Percentiles rank a stretch among this genome's conserved stretches.
phyloP scores from a whole-genome alignment of 2,888 invertebrate genomes.

The Noctua janthina region DNA sequence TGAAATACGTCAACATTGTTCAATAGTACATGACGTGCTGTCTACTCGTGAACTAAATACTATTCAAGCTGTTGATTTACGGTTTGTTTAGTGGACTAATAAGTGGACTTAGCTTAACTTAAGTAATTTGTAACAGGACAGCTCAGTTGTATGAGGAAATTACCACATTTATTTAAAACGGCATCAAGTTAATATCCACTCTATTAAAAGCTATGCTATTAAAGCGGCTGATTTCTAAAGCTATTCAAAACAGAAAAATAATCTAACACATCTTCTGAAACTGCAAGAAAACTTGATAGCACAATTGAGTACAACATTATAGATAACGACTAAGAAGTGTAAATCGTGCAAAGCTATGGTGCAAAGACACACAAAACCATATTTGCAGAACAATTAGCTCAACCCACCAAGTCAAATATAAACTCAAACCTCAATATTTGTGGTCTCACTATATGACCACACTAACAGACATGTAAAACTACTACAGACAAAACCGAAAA shows the following conservation, averaged over 20 bases:
- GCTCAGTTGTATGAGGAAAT: conserved; percentile 29
- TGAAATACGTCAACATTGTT: conserved; percentile 62
- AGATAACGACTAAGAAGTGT: not conserved
- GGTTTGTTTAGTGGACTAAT: conserved; percentile 63
- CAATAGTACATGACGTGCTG: conserved; percentile 65
- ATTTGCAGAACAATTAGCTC: conserved; percentile 22
- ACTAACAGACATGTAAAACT: conserved; percentile 14
- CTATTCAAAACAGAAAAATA: not conserved
- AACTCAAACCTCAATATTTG: conserved; percentile 35
- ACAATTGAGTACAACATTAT: not conserved
- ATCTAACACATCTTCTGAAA: not conserved
- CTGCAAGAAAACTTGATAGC: not conserved
- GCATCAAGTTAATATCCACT: conserved; percentile 1
- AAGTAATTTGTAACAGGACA: conserved; percentile 51
- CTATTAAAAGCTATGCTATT: not conserved
- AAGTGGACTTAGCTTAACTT: conserved; percentile 43
- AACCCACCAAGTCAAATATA: conserved; percentile 28
- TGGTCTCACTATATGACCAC: not conserved
- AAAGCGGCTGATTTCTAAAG: too few species aligned
- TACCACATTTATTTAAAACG: conserved; percentile 8
- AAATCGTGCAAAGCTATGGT: not conserved
- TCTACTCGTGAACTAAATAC: conserved; percentile 69
- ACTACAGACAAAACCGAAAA: conserved; percentile 2
- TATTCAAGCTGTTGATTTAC: conserved; percentile 67
- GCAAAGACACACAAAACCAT: conserved; percentile 16